Evolutionary conservation across 1,140 invertebrate genomes (phyloP).

Genomic region (Drosophila cardini): DNA sequence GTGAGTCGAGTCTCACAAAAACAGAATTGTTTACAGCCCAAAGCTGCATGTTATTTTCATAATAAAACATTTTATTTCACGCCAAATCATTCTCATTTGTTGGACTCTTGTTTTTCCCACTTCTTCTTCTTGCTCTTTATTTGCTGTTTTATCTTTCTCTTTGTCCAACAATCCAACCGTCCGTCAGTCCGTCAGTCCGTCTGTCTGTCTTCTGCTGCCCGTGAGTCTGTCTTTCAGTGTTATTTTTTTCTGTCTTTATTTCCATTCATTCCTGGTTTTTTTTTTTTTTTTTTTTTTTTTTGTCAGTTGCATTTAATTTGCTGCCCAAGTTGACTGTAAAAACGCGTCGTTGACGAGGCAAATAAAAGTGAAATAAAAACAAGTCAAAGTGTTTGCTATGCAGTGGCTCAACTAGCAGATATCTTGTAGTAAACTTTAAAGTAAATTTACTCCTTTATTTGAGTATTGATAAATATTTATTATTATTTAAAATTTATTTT

Average conservation of each 20-base stretch:
- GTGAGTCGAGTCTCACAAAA: background rate
- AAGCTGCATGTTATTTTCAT: conserved; percentile 23
- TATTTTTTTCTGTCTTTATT: too few relatives aligned
- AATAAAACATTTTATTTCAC: conserved; percentile 76
- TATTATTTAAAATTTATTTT: too few relatives aligned
- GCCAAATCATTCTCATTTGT: conserved; percentile 74
- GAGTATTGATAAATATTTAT: too few relatives aligned
- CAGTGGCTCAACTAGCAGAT: background rate
- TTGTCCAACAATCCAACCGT: background rate
- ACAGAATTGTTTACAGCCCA: conserved; percentile 6
- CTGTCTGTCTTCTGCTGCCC: conserved; percentile 1
- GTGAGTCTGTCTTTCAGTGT: conserved; percentile 1
- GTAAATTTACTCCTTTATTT: too few relatives aligned
- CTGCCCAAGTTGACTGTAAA: conserved; percentile 65
- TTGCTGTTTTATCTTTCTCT: background rate
- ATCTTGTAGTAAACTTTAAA: background rate
- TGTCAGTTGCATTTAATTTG: conserved; percentile 76
- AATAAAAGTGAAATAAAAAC: conserved; percentile 63
- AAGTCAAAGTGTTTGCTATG: background rate
- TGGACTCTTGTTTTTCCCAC: conserved; percentile 34
- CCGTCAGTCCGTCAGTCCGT: background rate
- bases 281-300: background rate
- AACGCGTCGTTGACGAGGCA: conserved; percentile 53
- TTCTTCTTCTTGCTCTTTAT: background rate
- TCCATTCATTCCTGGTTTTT: too few relatives aligned